Evolutionary conservation across 2,113 vertebrate genomes (phyloP).

Genomic region (Carollia perspicillata): DNA sequence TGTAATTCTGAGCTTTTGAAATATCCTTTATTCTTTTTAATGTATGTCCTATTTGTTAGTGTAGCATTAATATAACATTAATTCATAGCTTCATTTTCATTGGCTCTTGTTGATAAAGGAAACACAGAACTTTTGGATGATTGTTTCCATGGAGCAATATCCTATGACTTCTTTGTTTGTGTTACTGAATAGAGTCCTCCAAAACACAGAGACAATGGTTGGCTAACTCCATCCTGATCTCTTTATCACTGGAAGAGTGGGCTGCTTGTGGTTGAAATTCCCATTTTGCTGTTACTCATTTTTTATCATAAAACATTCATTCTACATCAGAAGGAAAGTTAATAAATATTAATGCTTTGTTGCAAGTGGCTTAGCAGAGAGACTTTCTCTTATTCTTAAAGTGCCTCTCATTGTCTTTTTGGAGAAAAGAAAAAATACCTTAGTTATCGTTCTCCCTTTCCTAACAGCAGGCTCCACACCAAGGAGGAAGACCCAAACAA

Average conservation of each 20-base stretch:
- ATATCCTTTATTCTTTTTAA: background rate
- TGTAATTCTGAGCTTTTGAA: background rate
- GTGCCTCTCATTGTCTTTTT: background rate
- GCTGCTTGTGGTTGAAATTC: background rate
- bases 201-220: background rate
- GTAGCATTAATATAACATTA: background rate
- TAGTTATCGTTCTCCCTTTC: background rate
- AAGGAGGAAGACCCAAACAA: background rate
- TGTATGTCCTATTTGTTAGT: conserved; percentile 17
- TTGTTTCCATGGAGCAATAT: background rate
- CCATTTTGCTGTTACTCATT: conserved; percentile 37
- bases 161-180: conserved; percentile 12
- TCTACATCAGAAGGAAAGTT: background rate
- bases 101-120: background rate
- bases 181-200: background rate
- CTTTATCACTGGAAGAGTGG: conserved; percentile 24
- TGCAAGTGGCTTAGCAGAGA: background rate
- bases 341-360: conserved; percentile 32
- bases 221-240: background rate
- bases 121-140: background rate
- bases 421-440: background rate
- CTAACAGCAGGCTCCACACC: background rate
- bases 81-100: background rate
- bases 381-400: conserved; percentile 19
- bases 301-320: conserved; percentile 62